Percentiles rank a stretch among this genome's conserved stretches.
Evolutionary conservation across 2,797 vertebrate species (phyloP).

Genomic region (Nyctalus aviator): DNA sequence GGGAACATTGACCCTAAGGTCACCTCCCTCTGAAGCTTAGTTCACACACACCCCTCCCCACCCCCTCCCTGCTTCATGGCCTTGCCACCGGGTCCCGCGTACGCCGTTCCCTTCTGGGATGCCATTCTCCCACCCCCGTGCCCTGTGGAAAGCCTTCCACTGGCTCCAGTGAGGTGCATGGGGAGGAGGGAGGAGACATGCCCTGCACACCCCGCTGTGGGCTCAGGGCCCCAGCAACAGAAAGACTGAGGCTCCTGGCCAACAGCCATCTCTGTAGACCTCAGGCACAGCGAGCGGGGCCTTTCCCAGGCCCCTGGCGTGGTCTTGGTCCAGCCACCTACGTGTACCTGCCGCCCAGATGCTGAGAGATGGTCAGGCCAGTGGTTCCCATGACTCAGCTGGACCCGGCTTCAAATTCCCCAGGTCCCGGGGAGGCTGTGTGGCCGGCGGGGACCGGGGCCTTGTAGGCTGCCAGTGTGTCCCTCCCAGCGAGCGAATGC

Average conservation of each 20-base stretch:
- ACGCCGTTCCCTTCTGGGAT: background rate
- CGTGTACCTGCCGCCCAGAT: background rate
- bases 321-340: background rate
- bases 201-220: fast-evolving
- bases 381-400: background rate
- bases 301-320: background rate
- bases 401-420: background rate
- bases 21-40: background rate
- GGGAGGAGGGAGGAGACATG: fast-evolving
- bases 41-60: background rate
- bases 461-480: background rate
- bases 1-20: background rate
- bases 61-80: background rate
- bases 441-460: conserved; percentile 60
- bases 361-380: background rate
- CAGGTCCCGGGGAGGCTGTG: background rate
- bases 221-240: background rate
- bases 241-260: background rate
- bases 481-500: background rate
- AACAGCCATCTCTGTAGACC: fast-evolving
- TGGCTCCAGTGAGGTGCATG: background rate
- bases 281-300: no score
- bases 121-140: background rate
- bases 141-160: background rate
- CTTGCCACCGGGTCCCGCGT: fast-evolving